Percentiles rank a stretch among this genome's conserved stretches.
Evolutionary conservation across 2,113 vertebrate species (phyloP).

Genomic region (Phodopus roborovskii): DNA sequence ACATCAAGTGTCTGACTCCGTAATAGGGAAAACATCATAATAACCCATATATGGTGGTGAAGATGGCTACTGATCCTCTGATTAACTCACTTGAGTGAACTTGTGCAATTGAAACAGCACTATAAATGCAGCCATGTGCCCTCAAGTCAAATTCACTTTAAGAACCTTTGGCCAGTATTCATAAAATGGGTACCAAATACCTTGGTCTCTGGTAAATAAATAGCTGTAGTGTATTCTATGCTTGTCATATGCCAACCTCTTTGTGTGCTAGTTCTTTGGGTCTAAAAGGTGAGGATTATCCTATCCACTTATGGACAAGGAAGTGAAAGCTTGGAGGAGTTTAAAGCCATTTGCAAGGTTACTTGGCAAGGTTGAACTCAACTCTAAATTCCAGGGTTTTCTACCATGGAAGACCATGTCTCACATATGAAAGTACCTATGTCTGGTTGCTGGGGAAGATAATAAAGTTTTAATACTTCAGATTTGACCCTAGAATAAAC

Average conservation of each 20-base stretch:
- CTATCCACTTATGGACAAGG: neutral
- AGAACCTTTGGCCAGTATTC: neutral
- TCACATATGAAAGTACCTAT: neutral
- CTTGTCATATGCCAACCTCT: neutral
- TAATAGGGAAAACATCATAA: conserved; percentile 9
- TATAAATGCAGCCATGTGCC: neutral
- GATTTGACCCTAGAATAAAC: neutral
- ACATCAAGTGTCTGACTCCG: conserved; percentile 6
- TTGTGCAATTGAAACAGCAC: neutral
- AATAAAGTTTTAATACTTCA: conserved; percentile 40
- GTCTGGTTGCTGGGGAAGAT: neutral
- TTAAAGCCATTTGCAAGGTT: conserved; percentile 33
- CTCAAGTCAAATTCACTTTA: neutral
- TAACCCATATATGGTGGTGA: neutral
- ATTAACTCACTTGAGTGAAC: neutral
- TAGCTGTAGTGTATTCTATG: too few relatives aligned
- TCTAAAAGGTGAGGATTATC: conserved; percentile 8
- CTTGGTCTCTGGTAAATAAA: conserved; percentile 27
- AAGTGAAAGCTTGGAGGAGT: neutral
- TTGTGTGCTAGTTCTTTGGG: neutral
- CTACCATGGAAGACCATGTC: neutral
- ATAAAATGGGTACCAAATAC: conserved; percentile 9
- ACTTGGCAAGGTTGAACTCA: neutral
- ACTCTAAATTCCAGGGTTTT: conserved; percentile 29
- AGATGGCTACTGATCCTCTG: neutral